Evolutionary conservation across 1,140 invertebrate species (phyloP).

Genomic region (Drosophila orena): DNA sequence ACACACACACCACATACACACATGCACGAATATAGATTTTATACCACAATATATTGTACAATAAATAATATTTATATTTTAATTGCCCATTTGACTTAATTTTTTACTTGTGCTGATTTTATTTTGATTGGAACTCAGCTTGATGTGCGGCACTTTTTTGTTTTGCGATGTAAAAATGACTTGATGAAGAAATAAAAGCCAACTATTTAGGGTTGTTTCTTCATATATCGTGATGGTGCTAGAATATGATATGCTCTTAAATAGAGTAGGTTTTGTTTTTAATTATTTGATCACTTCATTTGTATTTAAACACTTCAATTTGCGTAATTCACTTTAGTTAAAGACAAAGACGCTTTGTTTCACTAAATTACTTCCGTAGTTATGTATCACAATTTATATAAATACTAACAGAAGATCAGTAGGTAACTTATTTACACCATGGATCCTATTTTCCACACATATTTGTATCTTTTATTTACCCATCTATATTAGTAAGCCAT

Average conservation of each 20-base stretch:
- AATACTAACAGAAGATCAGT: too few relatives aligned
- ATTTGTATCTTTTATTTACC: neutral
- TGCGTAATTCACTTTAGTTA: too few relatives aligned
- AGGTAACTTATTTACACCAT: too few relatives aligned
- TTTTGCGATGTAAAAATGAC: neutral
- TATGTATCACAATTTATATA: neutral
- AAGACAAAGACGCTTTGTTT: neutral
- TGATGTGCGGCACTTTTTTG: slow-evolving; percentile 1
- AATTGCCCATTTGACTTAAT: slow-evolving; percentile 59
- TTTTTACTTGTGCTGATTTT: slow-evolving; percentile 14
- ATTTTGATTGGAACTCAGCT: neutral
- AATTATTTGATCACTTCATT: too few relatives aligned
- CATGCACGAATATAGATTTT: slow-evolving; percentile 22
- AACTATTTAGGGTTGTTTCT: neutral
- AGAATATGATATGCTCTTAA: too few relatives aligned
- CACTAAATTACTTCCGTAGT: neutral
- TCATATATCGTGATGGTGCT: neutral
- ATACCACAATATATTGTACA: slow-evolving; percentile 47
- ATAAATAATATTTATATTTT: slow-evolving; percentile 54
- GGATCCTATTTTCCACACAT: neutral
- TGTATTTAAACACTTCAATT: too few relatives aligned
- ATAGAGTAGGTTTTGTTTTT: too few relatives aligned
- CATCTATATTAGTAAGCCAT: slow-evolving; percentile 3
- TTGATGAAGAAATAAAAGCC: too few relatives aligned
- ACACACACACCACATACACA: slow-evolving; percentile 22